Evolutionary conservation across 2,113 vertebrate genomes (phyloP), one percentile per base, ranked within the genome.

Genomic region (Corydoras sp.): DNA sequence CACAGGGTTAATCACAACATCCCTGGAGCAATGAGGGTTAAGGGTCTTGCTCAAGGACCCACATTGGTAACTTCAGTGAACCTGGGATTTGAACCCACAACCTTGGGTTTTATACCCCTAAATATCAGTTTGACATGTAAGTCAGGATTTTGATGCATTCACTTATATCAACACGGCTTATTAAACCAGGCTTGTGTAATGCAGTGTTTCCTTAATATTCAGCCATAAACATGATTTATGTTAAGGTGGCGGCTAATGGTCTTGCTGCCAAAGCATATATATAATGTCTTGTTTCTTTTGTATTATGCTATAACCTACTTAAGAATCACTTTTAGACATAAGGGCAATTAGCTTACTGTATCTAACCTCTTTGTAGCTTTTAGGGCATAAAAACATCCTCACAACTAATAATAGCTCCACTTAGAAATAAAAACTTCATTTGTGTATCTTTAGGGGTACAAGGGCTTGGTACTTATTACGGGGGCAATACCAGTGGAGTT

Each of bases 151-250:
- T 43, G 35, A 43, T 43, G 35, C 35, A 43, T 43, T 43, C 35
- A 43, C 35, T 4, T 8, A 43, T 43, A 65, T 53, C 53, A 30
- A 67, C 67, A 43, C 9, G 67, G 48, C n/a, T 55, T 54, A 74
- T 68, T 58, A 62, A 74, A 68, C 55, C 55, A 63, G n/a, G 2
- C 11, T 62, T 43, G 24, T 71, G 61, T 71, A 63, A 71, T 71
- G 60, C 60, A 71, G 14, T 63, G 69, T 71, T 71, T 71, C 60
- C 63, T 71, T 63, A 71, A 71, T 55, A 54, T 63, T 62, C 69
- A 71, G 62, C 60, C 10, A 71, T 63, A 55, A 62, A 71, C 63
- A 3, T 71, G 60, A 71, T 63, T 71, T 14, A 71, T 48, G 69
- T 65, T 58, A 58, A 65, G 62, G 29, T 43, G 8, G n/a, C 35